Base-by-base conservation (phyloP, 2,113 vertebrate genomes). In the Forbesichthys agassizii region DNA sequence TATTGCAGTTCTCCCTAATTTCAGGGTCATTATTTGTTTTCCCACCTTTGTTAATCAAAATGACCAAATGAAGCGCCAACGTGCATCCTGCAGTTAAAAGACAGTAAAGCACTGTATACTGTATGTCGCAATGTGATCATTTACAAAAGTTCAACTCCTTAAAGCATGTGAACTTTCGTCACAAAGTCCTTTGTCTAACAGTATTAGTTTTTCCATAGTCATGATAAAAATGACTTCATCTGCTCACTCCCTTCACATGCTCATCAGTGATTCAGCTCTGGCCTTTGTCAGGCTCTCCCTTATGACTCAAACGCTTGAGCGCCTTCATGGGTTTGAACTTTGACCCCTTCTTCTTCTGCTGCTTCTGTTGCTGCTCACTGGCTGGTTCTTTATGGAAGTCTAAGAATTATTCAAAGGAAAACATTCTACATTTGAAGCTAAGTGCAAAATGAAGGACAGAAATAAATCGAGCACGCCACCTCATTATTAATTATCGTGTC, bases 291-390 rank as follows among this genome's bases (percentile, higher is more conserved):
- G 93, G 90, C 75, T 98, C 98, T 78, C 92, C 94, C 84, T 91
- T 93, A 11, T 84, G 83, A 78, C 96, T 94, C 75, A 98, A 89
- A 73, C 97, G 88, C 87, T 96, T 98, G 66, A 99, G 87, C 75
- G 97, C 92, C 80, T 98, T 99, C 73, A 98, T 96, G 70, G 95
- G 95, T 90, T 98, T 99, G 85, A 99, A 98, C 87, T 96, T 99
- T 13, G 64, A 59, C 12, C 94, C 92, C 85, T 97, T 99, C 88
- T 96, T 99, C 93, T 95, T 98, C 75, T 85, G 91, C 46, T 94
- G 0, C 83, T 83, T 60, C 9, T 93, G 14, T 46, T 83, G 61
- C 10, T 93, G 33, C 48, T 94, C 93, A 0, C 88, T 64, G 4
- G 95, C 94, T 0, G 74, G 36, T 9, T 96, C 95, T 87, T 92